Base-by-base conservation (phyloP, 2,797 vertebrate genomes). In the Chromis chromis region DNA sequence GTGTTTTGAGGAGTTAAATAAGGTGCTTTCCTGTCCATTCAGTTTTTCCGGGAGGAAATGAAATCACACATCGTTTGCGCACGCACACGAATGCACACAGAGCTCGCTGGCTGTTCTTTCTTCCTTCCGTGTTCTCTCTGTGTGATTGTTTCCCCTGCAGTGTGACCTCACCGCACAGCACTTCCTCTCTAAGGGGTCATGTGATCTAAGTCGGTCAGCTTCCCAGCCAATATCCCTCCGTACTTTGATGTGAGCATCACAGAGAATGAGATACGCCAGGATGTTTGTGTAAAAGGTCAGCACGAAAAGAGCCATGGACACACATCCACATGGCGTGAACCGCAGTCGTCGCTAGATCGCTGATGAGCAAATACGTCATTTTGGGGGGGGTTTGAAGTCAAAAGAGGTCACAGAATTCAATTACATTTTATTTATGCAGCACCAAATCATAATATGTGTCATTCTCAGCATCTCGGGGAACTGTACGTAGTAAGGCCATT, bases 41-140 rank as follows among this genome's bases (percentile, higher is more conserved):
- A 71, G 77, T 82, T 85, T 90, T 88, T 90, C 86, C 72, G 70
- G 28, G 62, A 86, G 91, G 90, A 94, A 90, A 92, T 93, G 48
- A 92, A 86, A 86, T 88, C 87, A 81, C 73, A 49, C 33, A 46
- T 61, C 19, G 60, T 77, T 58, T 44, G 27, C 48, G 44, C 65
- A 64, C 69, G 82, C 70, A 58, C 57, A 54, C 63, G 55, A 33
- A 73, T 16, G 50, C 44, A 52, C 69, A 65, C 24, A 39, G 60
- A 49, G 59, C 62, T 79, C 82, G 79, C 80, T 71, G 69, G 25
- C 25, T 25, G 25, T 25, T 25, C 25, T 93, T 59, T 76, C 73
- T 93, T 93, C 93, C 93, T 94, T 93, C 85, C 87, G n/a, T 82
- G 83, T 91, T 88, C 86, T 69, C 76, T 89, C 81, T 74, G 63